phyloP scores from a whole-genome alignment of 2,888 invertebrate genomes.

The Phortica magna region DNA sequence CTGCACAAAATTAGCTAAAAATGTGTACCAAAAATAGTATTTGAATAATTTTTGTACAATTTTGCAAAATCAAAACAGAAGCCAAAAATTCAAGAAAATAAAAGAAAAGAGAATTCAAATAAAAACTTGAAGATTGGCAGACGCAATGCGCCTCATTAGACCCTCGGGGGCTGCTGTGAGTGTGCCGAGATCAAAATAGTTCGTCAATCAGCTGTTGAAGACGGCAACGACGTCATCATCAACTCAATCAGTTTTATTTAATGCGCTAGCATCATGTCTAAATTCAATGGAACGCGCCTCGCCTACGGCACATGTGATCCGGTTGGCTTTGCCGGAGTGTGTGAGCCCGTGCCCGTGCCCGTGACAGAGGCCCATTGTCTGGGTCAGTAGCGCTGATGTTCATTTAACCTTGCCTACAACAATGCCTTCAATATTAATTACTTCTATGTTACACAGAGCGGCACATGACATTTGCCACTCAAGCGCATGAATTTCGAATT shows the following conservation, averaged over 20 bases:
- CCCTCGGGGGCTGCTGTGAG: background rate
- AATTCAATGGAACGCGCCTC: background rate
- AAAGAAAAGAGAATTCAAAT: background rate
- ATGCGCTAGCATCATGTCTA: slow-evolving; percentile 1
- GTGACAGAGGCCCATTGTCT: background rate
- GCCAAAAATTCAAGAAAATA: background rate
- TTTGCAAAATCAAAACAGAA: background rate
- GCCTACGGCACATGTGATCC: background rate
- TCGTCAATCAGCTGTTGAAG: slow-evolving; percentile 7
- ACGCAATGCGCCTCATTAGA: background rate
- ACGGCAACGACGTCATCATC: background rate
- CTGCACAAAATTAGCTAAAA: background rate
- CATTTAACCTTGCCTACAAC: too few species aligned
- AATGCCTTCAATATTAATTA: too few species aligned
- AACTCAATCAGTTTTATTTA: background rate
- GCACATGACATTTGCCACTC: too few species aligned
- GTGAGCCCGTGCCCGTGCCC: background rate
- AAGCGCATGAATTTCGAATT: too few species aligned
- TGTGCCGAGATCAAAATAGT: background rate
- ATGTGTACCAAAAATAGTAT: background rate
- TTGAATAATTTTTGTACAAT: background rate
- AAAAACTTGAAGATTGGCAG: background rate
- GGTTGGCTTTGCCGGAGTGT: background rate
- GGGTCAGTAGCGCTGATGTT: background rate
- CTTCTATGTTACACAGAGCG: too few species aligned